These are phyloP conservation scores for Lamprologus tigripictilis DNA, from an alignment of 2,113 vertebrate genomes.

Conservation along the genomic window DNA sequence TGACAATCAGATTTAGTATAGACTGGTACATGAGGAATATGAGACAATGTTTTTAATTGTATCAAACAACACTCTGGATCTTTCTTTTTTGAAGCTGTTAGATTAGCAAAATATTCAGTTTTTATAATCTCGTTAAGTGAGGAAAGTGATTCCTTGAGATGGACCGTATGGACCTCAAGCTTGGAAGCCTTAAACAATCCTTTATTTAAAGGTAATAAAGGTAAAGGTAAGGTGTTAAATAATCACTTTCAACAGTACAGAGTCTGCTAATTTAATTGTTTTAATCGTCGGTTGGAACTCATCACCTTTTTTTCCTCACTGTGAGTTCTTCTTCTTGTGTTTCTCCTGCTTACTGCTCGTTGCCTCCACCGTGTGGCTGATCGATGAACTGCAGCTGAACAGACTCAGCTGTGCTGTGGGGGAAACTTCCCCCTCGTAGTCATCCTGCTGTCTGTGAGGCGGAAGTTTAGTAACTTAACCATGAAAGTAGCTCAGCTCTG, in stretches of 20 bases:
- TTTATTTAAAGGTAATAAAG: not conserved
- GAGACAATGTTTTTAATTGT: accelerated
- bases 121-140: not conserved
- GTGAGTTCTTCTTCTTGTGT: not conserved
- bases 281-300: accelerated
- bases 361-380: not conserved
- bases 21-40: accelerated
- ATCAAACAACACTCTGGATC: accelerated
- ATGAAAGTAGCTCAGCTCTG: not conserved
- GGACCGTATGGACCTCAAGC: accelerated
- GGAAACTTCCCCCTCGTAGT: not conserved
- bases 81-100: not conserved
- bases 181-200: not conserved
- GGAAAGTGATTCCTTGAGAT: not conserved
- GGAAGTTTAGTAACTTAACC: not conserved
- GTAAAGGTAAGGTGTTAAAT: not conserved
- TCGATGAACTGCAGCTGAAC: not conserved
- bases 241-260: not conserved
- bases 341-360: accelerated
- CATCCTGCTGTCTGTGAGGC: not conserved
- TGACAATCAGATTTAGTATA: not conserved
- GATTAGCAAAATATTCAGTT: not conserved
- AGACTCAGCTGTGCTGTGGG: not conserved
- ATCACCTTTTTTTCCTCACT: not conserved
- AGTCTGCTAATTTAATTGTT: not conserved